Conservation (phyloP, 2,888 invertebrate species). For the Trichopoda pennipes region DNA sequence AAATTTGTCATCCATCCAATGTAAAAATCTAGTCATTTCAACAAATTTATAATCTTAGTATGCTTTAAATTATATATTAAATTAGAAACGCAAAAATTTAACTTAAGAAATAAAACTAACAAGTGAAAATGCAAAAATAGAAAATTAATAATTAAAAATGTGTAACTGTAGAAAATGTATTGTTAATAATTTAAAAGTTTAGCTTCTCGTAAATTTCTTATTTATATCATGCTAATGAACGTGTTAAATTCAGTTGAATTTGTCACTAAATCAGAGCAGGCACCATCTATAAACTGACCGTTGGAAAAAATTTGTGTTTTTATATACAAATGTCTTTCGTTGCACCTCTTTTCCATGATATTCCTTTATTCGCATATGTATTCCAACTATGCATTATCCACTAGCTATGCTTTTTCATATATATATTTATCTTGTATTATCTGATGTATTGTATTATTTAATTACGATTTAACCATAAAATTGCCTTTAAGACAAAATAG, state of each 20-base stretch:
- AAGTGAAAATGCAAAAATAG: slow-evolving; percentile 24
- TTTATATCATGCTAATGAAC: slow-evolving; percentile 1
- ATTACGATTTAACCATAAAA: slow-evolving; percentile 89
- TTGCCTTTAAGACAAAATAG: slow-evolving; percentile 91
- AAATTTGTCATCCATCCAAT: not conserved
- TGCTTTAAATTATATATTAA: slow-evolving; percentile 9
- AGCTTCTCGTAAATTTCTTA: not conserved
- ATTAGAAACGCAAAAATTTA: slow-evolving; percentile 23
- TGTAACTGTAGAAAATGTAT: not conserved
- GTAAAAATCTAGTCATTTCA: not conserved
- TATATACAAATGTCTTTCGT: not conserved
- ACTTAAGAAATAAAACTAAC: slow-evolving; percentile 41
- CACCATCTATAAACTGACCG: slow-evolving; percentile 54
- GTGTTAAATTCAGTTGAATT: not conserved
- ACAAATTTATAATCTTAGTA: not conserved
- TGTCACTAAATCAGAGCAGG: slow-evolving; percentile 25
- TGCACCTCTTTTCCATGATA: slow-evolving; percentile 21
- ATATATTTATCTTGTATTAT: not conserved
- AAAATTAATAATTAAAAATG: slow-evolving; percentile 20
- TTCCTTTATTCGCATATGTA: too few relatives aligned
- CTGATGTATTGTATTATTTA: slow-evolving; percentile 72
- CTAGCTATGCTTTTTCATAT: too few relatives aligned
- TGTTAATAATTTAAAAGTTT: too few relatives aligned
- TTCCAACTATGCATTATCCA: not conserved
- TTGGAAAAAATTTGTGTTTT: slow-evolving; percentile 47